A percentile compares a stretch with the other conserved stretches of the same genome.
Evolutionary conservation across 2,888 invertebrate genomes (phyloP).

Genomic region (Tupiocoris notatus): DNA sequence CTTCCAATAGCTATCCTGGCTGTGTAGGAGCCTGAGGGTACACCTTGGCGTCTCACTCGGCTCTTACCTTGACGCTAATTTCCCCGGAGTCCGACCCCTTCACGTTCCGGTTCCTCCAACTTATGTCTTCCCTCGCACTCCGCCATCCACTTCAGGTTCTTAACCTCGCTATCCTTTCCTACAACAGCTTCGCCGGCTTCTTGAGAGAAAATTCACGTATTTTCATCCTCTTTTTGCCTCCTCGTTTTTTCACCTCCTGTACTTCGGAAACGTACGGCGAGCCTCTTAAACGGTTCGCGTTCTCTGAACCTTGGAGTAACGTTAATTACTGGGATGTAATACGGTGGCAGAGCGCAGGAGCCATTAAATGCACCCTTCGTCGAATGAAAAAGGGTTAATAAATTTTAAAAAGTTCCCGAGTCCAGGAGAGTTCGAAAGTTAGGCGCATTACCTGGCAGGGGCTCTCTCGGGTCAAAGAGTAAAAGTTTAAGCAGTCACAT

Average conservation of each 20-base stretch:
- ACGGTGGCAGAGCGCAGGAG: not conserved
- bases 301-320: constrained; percentile 1
- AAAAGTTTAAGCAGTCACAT: not conserved
- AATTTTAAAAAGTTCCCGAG: constrained; percentile 3
- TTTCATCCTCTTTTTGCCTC: not conserved
- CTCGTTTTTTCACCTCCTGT: not conserved
- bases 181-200: not conserved
- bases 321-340: not conserved
- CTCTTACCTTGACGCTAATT: constrained; percentile 30
- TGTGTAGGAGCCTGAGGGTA: too few species aligned
- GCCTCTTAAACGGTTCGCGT: not conserved
- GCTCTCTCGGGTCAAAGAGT: not conserved
- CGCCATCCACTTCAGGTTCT: not conserved
- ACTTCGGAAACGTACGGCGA: not conserved
- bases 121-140: not conserved
- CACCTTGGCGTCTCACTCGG: not conserved
- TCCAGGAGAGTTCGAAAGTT: constrained; percentile 1
- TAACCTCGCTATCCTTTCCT: not conserved
- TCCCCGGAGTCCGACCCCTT: constrained; percentile 7
- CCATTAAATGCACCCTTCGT: not conserved
- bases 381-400: not conserved
- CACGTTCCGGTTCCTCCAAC: not conserved
- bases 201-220: constrained; percentile 1
- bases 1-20: not conserved
- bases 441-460: not conserved